Conservation (phyloP, 1,140 invertebrate genomes). For the Pseudomyrmex concolor region DNA sequence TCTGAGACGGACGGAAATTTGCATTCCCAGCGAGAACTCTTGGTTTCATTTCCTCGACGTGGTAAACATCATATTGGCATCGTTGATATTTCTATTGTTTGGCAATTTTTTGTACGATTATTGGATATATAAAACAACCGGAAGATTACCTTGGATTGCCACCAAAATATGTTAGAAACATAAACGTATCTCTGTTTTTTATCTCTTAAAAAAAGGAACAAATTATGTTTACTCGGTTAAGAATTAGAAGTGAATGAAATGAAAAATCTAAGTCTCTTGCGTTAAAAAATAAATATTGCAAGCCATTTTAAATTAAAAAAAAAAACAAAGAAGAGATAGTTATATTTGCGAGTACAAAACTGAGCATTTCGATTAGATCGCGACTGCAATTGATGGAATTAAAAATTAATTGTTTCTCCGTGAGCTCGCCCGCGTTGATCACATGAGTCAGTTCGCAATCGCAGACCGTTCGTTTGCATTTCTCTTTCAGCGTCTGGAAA, state of each 20-base stretch:
- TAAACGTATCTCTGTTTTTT: not conserved
- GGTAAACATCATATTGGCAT: constrained; percentile 89
- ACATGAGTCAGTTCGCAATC: constrained; percentile 83
- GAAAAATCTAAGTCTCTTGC: not conserved
- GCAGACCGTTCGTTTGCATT: constrained; percentile 79
- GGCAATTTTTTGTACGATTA: constrained; percentile 92
- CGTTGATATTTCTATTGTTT: constrained; percentile 89
- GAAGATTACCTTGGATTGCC: constrained; percentile 92
- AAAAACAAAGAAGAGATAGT: constrained; percentile 73
- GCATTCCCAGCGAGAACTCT: constrained; percentile 84
- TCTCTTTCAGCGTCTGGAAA: constrained; percentile 76
- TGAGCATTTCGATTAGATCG: constrained; percentile 84
- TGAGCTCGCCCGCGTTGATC: constrained; percentile 78
- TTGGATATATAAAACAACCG: constrained; percentile 91
- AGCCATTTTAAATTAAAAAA: too few species aligned
- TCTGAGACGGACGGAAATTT: constrained; percentile 89
- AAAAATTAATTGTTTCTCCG: constrained; percentile 82
- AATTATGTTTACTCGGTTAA: not conserved
- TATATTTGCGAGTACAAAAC: constrained; percentile 85
- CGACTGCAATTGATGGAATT: constrained; percentile 86
- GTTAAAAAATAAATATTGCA: constrained; percentile 5
- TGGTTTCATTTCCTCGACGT: constrained; percentile 89
- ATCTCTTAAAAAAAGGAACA: not conserved
- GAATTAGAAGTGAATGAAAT: not conserved
- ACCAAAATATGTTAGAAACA: constrained; percentile 86